Percentiles rank a stretch among this genome's conserved stretches.
phyloP scores from a whole-genome alignment of 2,888 invertebrate genomes.

The Drosophila limbata region DNA sequence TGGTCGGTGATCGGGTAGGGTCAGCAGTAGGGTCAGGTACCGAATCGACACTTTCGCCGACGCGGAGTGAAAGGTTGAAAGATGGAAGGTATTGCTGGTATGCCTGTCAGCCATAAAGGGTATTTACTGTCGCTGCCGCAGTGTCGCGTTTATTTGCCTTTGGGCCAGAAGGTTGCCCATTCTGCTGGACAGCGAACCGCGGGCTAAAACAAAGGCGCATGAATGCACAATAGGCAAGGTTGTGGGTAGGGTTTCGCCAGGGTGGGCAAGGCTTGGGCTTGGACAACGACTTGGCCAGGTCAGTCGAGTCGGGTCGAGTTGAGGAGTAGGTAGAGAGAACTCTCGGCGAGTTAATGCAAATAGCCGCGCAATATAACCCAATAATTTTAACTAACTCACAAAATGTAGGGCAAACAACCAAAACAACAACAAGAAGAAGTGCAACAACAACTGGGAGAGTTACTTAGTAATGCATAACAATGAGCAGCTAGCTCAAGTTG shows the following conservation, averaged over 20 bases:
- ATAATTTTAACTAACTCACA: slow-evolving; percentile 76
- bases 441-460: slow-evolving; percentile 39
- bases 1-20: slow-evolving; percentile 52
- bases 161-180: slow-evolving; percentile 45
- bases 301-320: slow-evolving; percentile 8
- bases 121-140: slow-evolving; percentile 81
- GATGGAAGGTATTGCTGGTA: slow-evolving; percentile 19
- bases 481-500: slow-evolving; percentile 27
- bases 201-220: slow-evolving; percentile 62
- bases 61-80: slow-evolving; percentile 55
- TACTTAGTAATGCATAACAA: slow-evolving; percentile 78
- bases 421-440: slow-evolving; percentile 4
- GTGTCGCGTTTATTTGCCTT: slow-evolving; percentile 69
- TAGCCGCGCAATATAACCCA: slow-evolving; percentile 83
- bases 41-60: slow-evolving; percentile 34
- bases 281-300: slow-evolving; percentile 32
- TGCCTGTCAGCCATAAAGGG: slow-evolving; percentile 68
- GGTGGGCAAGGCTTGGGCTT: slow-evolving; percentile 72
- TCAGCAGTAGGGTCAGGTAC: slow-evolving; percentile 37
- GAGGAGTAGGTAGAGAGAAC: slow-evolving; percentile 26
- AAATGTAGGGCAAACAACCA: slow-evolving; percentile 32
- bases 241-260: slow-evolving; percentile 63
- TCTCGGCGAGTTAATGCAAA: slow-evolving; percentile 78
- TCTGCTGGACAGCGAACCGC: slow-evolving; percentile 31
- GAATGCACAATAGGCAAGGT: slow-evolving; percentile 79